Conservation (phyloP, 1,140 invertebrate species). For the Dermatophagoides farinae region DNA sequence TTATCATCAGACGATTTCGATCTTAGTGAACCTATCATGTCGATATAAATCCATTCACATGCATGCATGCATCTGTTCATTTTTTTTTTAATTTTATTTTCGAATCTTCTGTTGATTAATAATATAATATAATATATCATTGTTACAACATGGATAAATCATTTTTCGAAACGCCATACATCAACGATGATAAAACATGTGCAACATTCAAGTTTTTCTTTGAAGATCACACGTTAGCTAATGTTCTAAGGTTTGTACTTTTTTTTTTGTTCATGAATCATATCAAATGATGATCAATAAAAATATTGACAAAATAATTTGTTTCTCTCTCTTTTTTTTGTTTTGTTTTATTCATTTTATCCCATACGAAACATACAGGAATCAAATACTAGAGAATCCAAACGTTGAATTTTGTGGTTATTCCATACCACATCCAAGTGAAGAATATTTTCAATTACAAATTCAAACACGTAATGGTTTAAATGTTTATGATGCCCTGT, state of each 20-base stretch:
- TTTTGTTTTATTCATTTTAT: background rate
- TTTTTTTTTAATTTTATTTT: too few relatives aligned
- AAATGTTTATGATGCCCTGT: slow-evolving; percentile 3
- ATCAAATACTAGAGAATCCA: slow-evolving; percentile 15
- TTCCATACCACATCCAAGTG: slow-evolving; percentile 17
- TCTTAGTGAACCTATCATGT: too few relatives aligned
- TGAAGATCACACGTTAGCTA: slow-evolving; percentile 18
- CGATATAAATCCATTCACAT: too few relatives aligned
- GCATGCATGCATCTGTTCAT: too few relatives aligned
- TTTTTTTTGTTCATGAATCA: background rate
- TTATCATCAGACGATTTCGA: too few relatives aligned
- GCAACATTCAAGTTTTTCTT: slow-evolving; percentile 12
- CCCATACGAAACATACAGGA: too few relatives aligned
- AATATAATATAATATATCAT: too few relatives aligned
- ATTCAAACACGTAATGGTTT: slow-evolving; percentile 14
- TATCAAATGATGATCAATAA: too few relatives aligned
- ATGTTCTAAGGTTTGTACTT: slow-evolving; percentile 9
- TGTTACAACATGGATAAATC: background rate
- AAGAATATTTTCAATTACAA: slow-evolving; percentile 15
- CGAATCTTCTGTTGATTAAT: too few relatives aligned
- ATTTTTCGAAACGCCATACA: slow-evolving; percentile 5
- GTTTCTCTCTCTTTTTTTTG: background rate
- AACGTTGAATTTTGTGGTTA: slow-evolving; percentile 17
- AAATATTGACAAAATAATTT: background rate
- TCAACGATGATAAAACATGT: slow-evolving; percentile 11